Evolutionary conservation across 2,888 invertebrate genomes (phyloP).

Genomic region (Lithophane socia): DNA sequence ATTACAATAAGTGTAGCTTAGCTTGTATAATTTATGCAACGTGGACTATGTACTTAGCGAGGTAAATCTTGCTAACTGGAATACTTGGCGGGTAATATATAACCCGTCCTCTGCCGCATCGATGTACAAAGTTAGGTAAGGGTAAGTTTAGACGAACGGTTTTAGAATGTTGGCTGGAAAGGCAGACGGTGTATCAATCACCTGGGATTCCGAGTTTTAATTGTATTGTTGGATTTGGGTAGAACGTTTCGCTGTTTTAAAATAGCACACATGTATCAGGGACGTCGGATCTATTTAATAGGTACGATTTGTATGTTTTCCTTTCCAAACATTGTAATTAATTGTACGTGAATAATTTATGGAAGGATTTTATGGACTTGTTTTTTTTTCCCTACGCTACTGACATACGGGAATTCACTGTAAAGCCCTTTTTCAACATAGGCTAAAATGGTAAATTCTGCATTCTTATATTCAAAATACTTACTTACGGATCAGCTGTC

Average conservation of each 20-base stretch:
- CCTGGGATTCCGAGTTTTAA: slow-evolving; percentile 31
- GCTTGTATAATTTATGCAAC: slow-evolving; percentile 49
- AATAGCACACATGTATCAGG: slow-evolving; percentile 6
- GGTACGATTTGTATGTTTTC: background rate
- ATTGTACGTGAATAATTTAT: slow-evolving; percentile 8
- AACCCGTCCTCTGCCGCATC: slow-evolving; percentile 51
- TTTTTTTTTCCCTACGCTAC: background rate
- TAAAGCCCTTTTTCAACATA: too few relatives aligned
- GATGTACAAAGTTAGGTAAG: slow-evolving; percentile 58
- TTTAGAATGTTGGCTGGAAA: slow-evolving; percentile 33
- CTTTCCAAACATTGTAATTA: background rate
- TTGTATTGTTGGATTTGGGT: slow-evolving; percentile 40
- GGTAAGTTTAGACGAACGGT: slow-evolving; percentile 42
- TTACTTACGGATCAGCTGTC: too few relatives aligned
- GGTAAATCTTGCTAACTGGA: slow-evolving; percentile 60
- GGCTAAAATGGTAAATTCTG: too few relatives aligned
- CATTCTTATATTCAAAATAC: too few relatives aligned
- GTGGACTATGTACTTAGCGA: slow-evolving; percentile 53
- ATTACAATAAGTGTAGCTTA: slow-evolving; percentile 28
- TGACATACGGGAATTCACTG: too few relatives aligned
- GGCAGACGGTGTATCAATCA: slow-evolving; percentile 48
- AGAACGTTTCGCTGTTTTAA: background rate
- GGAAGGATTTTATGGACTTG: background rate
- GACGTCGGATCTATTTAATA: background rate
- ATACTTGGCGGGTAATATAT: slow-evolving; percentile 59